Conservation (phyloP, 1,140 invertebrate genomes). For the Temnothorax longispinosus region DNA sequence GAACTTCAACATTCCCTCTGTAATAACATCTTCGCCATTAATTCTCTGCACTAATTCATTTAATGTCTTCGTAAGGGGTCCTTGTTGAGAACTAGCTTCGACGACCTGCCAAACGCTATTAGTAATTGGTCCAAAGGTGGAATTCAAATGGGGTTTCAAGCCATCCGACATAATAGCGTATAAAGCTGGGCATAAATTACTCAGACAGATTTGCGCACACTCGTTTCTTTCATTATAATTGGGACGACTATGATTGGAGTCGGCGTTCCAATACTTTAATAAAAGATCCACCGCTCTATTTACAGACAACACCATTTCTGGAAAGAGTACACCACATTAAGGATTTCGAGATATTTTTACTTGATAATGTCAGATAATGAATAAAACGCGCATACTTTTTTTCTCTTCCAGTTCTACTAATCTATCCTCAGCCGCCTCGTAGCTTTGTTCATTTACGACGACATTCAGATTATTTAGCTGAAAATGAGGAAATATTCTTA, state of each 20-base stretch:
- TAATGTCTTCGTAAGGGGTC: conserved; percentile 93
- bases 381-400: conserved; percentile 73
- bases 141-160: conserved; percentile 92
- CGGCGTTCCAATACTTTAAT: conserved; percentile 85
- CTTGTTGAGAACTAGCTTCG: conserved; percentile 95
- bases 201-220: conserved; percentile 90
- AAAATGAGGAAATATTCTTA: conserved; percentile 15
- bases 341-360: not conserved
- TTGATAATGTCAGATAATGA: not conserved
- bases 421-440: conserved; percentile 74
- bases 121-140: conserved; percentile 93
- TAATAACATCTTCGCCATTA: conserved; percentile 93
- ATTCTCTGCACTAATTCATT: conserved; percentile 94
- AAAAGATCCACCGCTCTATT: conserved; percentile 89
- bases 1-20: conserved; percentile 94
- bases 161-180: conserved; percentile 94
- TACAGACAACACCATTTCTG: conserved; percentile 89
- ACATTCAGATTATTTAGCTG: conserved; percentile 69
- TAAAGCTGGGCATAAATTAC: conserved; percentile 92
- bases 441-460: conserved; percentile 62
- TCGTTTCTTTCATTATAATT: conserved; percentile 82
- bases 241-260: conserved; percentile 74
- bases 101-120: conserved; percentile 96
- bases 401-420: conserved; percentile 80
- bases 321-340: conserved; percentile 62